Base-by-base conservation (phyloP, 2,888 invertebrate genomes). In the Lochmaea capreae region DNA sequence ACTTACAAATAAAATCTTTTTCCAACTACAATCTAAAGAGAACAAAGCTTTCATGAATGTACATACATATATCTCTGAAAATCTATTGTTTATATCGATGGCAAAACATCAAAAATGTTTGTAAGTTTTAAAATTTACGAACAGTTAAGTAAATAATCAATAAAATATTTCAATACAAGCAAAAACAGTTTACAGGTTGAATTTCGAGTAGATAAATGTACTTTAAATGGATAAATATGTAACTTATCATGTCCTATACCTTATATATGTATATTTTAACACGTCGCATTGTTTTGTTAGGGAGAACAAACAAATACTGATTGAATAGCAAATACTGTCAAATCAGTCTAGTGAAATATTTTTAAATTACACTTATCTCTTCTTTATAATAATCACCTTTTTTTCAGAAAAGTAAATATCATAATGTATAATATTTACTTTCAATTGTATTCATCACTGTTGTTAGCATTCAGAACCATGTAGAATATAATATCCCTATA, bases 141-240 rank as follows among this genome's bases (percentile, higher is more conserved):
- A 14, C n/a, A 5, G 12, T 4, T n/a, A 49, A 1, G 14, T 49
- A 8, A 49, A 49, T n/a, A 49, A 49, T 12, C 0, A n/a, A 49
- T 12, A 14, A 14, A 49, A 49, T n/a, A n/a, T n/a, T 54, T 18
- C 10, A 54, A n/a, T 14, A 16, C 12, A 14, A 52, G 10, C 10
- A 9, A 54, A 54, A 54, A 18, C 1, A 18, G 49, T n/a, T 49
- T 54, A 10, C 54, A 54, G 8, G 9, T 10, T 16, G 9, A 43
- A 54, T 54, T 18, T 52, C n/a, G n/a, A 52, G 14, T 52, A 52
- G 52, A 52, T 52, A 52, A 52, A 52, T 52, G 52, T 52, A 52
- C 14, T 52, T 52, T 16, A 52, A 52, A 52, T n/a, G 14, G n/a
- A 52, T 52, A 8, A 16, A 52, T 14, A 39, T 39, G 8, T 52